These are phyloP conservation scores for Venusia cambrica DNA, from an alignment of 2,888 invertebrate species.

Conservation along the genomic window DNA sequence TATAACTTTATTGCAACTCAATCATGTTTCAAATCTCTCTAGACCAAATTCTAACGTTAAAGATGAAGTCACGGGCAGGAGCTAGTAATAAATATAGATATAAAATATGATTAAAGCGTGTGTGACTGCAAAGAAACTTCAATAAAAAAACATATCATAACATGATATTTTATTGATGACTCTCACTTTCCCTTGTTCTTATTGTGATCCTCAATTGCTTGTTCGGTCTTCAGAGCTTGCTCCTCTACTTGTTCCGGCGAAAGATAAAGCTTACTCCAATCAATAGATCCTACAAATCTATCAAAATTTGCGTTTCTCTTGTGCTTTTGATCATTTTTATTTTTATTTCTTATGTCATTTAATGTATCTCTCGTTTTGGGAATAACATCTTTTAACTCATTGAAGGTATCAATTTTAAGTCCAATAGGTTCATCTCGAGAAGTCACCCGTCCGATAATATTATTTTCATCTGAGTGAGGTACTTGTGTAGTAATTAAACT, in stretches of 20 bases:
- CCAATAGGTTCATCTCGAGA: too few species aligned
- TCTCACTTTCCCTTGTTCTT: slow-evolving; percentile 24
- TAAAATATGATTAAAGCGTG: too few species aligned
- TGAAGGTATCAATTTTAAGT: too few species aligned
- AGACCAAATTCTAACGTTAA: too few species aligned
- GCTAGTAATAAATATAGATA: too few species aligned
- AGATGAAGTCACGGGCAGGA: too few species aligned
- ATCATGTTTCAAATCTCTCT: too few species aligned
- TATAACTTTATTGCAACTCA: too few species aligned
- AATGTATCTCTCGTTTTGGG: not conserved
- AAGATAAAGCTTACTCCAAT: slow-evolving; percentile 27
- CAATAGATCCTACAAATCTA: slow-evolving; percentile 22
- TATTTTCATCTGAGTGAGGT: too few species aligned
- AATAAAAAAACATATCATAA: slow-evolving; percentile 8
- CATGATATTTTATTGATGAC: slow-evolving; percentile 7
- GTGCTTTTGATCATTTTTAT: not conserved
- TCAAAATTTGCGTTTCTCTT: slow-evolving; percentile 13
- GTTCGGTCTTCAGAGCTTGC: slow-evolving; percentile 38
- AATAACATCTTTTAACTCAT: too few species aligned
- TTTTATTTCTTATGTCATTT: not conserved
- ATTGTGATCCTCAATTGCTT: slow-evolving; percentile 46
- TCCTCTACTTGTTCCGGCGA: slow-evolving; percentile 45
- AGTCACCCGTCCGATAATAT: too few species aligned
- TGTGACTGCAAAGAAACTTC: not conserved
- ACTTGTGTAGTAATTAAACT: too few species aligned